Base-by-base conservation (phyloP, 1,140 invertebrate species). In the Drosophila melanica region DNA sequence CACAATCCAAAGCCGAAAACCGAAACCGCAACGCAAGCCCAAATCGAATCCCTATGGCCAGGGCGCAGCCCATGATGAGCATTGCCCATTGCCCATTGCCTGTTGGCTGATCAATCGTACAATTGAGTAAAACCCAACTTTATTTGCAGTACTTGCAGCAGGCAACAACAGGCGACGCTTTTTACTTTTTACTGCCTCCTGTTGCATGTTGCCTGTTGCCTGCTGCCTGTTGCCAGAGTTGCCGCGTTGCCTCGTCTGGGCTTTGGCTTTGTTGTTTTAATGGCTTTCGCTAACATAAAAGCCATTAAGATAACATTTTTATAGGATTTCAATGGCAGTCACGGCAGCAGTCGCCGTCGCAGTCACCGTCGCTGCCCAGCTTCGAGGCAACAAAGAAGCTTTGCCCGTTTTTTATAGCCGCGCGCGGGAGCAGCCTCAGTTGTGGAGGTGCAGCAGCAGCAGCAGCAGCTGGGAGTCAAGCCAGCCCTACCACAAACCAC, bases 261-360 rank as follows among this genome's bases (percentile, higher is more conserved):
- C 69, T 74, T 79, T 70, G 73, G 79, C 79, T 79, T 90, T 87
- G 82, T 90, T 90, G 86, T 90, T 89, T 90, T 89, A 89, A 90
- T 90, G 82, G 89, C 80, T 90, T 90, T 90, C 79, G 82, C 89
- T 81, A 90, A 90, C 87, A 90, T 90, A 90, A 90, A 90, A 90
- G 90, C 87, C 87, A 90, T 90, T 90, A 90, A 90, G 87, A 90
- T 90, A 90, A 90, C 87, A 90, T 90, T 90, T 90, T 90, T 90
- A 90, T 90, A 90, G 87, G 87, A 90, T 90, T 90, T 90, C 87
- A 87, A 90, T 90, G 79, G 87, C 87, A 82, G 71, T 79, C 81
- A 82, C 85, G 79, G 85, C 85, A 90, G 76, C 76, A 66, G 74
- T 41, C 5, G 37, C 39, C 42, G 35, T 59, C 44, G 44, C 51